Evolutionary conservation across 2,113 vertebrate genomes (phyloP).

Genomic region (Lophura nycthemera): DNA sequence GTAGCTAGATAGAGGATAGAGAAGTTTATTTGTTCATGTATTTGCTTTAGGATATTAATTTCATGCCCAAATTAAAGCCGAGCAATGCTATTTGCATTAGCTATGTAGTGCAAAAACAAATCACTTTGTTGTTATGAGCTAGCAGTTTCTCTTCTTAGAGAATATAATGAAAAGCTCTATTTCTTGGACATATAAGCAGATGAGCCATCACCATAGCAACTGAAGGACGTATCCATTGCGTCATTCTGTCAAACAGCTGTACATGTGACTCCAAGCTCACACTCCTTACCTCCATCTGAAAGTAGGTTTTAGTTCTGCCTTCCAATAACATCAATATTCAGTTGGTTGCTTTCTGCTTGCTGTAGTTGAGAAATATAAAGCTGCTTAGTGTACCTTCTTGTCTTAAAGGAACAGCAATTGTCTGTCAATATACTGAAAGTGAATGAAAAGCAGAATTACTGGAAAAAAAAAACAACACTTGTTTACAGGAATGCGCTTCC

Average conservation of each 20-base stretch:
- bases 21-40: conserved; percentile 9
- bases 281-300: conserved; percentile 61
- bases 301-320: conserved; percentile 45
- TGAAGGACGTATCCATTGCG: conserved; percentile 18
- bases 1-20: not conserved
- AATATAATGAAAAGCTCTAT: conserved; percentile 64
- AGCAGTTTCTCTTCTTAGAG: conserved; percentile 57
- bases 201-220: conserved; percentile 70
- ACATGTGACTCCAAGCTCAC: conserved; percentile 70
- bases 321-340: conserved; percentile 56
- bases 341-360: conserved; percentile 41
- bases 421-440: not conserved
- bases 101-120: conserved; percentile 19
- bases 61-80: conserved; percentile 43
- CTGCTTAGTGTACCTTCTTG: not conserved
- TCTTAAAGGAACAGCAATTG: conserved; percentile 17
- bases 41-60: conserved; percentile 52
- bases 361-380: conserved; percentile 2
- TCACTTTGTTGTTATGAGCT: conserved; percentile 64
- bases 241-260: conserved; percentile 57
- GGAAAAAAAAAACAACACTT: not conserved
- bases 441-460: not conserved
- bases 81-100: conserved; percentile 40
- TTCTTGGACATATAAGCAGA: conserved; percentile 71
- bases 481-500: not conserved